These are phyloP conservation scores for Anthoptus insignis DNA, from an alignment of 2,888 invertebrate genomes.

Conservation along the genomic window DNA sequence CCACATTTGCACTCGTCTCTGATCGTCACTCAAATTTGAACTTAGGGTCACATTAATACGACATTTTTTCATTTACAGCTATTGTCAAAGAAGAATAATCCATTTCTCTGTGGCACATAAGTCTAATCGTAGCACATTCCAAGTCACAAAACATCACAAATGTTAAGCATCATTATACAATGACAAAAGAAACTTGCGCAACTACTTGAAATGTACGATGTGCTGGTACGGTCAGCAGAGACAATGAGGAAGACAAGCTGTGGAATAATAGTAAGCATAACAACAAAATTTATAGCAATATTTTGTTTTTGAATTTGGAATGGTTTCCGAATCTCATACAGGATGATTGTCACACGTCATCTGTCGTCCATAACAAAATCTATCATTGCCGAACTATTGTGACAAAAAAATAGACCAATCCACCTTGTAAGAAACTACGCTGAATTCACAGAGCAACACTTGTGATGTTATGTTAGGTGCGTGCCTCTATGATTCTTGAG, in stretches of 20 bases:
- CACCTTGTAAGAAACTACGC: no score
- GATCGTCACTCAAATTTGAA: slow-evolving; percentile 44
- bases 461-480: no score
- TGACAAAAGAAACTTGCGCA: slow-evolving; percentile 85
- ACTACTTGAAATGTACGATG: slow-evolving; percentile 76
- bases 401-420: no score
- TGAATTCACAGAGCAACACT: no score
- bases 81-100: slow-evolving; percentile 54
- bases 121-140: slow-evolving; percentile 78
- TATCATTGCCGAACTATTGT: no score
- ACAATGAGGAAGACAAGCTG: slow-evolving; percentile 5
- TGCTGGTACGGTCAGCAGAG: slow-evolving; percentile 62
- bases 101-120: slow-evolving; percentile 61
- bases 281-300: no score
- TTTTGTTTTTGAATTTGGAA: no score
- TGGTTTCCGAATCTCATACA: no score
- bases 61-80: slow-evolving; percentile 35
- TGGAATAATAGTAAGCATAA: no score
- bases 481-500: no score
- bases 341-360: no score
- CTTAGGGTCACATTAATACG: slow-evolving; percentile 41
- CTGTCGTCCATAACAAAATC: no score
- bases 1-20: slow-evolving; percentile 48
- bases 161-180: slow-evolving; percentile 81
- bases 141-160: slow-evolving; percentile 78